Percentiles rank a stretch among this genome's conserved stretches.
phyloP scores from a whole-genome alignment of 2,797 vertebrate genomes.

The Vireo griseus region DNA sequence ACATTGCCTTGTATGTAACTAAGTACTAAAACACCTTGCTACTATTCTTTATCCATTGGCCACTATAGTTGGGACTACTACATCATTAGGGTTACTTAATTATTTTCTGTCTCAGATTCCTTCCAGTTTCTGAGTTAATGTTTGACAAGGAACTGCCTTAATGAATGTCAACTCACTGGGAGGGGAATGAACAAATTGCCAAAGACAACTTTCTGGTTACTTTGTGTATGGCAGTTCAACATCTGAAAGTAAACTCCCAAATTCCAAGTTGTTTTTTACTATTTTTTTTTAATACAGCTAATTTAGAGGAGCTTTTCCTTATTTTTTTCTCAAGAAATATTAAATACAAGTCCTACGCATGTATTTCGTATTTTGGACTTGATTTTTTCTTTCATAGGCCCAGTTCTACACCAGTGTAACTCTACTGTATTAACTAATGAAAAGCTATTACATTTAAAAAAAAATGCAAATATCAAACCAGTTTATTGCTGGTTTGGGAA shows the following conservation, averaged over 20 bases:
- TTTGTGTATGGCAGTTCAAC: not conserved
- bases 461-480: not conserved
- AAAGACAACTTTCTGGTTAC: conserved; percentile 18
- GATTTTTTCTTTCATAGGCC: not conserved
- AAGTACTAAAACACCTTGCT: conserved; percentile 1
- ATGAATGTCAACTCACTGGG: not conserved
- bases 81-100: not conserved
- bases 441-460: not conserved
- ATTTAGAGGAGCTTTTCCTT: not conserved
- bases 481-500: not conserved
- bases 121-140: not conserved
- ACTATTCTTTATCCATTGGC: not conserved
- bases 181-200: not conserved
- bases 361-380: not conserved
- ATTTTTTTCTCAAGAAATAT: not conserved
- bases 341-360: not conserved
- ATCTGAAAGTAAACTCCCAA: not conserved
- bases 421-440: not conserved
- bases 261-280: not conserved
- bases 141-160: not conserved
- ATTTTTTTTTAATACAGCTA: not conserved
- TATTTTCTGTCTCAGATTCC: not conserved
- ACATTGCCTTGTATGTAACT: not conserved
- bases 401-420: not conserved
- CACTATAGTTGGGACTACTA: not conserved